Evolutionary conservation across 2,113 vertebrate species (phyloP), one percentile per base, ranked within the genome.

Genomic region (Hypocryptadius cinnamomeus): DNA sequence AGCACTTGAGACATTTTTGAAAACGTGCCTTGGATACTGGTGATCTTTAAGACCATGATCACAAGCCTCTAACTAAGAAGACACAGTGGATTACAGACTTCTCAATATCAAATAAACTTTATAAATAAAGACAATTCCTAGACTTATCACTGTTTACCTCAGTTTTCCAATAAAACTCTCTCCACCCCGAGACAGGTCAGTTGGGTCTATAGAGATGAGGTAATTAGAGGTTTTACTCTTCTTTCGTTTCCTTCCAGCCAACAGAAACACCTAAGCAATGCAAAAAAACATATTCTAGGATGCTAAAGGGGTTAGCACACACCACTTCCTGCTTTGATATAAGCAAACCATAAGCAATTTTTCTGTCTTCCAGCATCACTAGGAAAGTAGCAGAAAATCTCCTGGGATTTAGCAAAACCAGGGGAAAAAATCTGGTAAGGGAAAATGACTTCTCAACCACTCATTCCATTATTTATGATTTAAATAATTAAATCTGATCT

Each of bases 181-280:
- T 92, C 99, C 99, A 89, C 98, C 99, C 90, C 99, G 98, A 90
- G 99, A 99, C 95, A 99, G 97, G 97, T 99, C 99, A 44, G 99
- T 99, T 66, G 99, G 99, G 97, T 99, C 99, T 92, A 99, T 99
- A 96, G 99, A 99, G 97, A 99, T 99, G 98, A 99, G 99, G 98
- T 99, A 99, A 99, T 99, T 99, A 54, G 99, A 99, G 70, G 99
- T 99, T 98, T 99, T 99, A 95, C 99, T 99, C 98, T 99, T 99
- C 98, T 99, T 99, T 91, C 99, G 98, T 96, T 99, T 99, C 96
- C 99, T 98, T 90, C 99, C 99, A 71, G 99, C 99, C 97, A 99
- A 98, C 89, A 99, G 98, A 97, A 99, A 99, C 87, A 99, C 98
- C 99, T 99, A 94, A 61, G 88, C 83, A 95, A 95, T 81, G 47